Evolutionary conservation across 2,797 vertebrate species (phyloP).

Genomic region (Melanotaenia parkinsoni): DNA sequence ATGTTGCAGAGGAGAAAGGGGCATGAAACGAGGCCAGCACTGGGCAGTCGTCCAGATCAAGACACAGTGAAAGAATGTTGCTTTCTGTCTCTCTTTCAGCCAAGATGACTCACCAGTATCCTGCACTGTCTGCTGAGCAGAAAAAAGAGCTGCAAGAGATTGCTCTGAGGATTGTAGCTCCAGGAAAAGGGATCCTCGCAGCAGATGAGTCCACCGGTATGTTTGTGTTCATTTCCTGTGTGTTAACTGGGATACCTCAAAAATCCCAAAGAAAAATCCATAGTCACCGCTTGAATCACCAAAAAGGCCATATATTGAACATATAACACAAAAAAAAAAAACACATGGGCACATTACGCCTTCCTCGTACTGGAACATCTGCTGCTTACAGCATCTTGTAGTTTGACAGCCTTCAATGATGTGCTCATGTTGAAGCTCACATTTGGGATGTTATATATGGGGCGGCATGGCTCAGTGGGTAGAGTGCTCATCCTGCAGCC

Average conservation of each 20-base stretch:
- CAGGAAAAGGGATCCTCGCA: slow-evolving; percentile 85
- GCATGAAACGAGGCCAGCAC: slow-evolving; percentile 20
- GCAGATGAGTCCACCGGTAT: slow-evolving; percentile 86
- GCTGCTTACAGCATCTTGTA: not conserved
- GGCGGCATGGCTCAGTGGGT: too few relatives aligned
- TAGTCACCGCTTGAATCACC: not conserved
- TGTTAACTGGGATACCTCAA: not conserved
- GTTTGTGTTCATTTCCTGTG: slow-evolving; percentile 1
- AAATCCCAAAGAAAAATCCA: not conserved
- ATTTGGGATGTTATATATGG: too few relatives aligned
- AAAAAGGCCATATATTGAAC: not conserved
- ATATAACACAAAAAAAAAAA: not conserved
- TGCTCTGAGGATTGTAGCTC: slow-evolving; percentile 81
- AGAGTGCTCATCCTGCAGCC: too few relatives aligned
- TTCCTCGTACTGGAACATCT: not conserved
- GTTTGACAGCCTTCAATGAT: not conserved
- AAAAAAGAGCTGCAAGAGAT: slow-evolving; percentile 88
- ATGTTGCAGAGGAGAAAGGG: slow-evolving; percentile 27
- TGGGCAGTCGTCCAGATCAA: slow-evolving; percentile 31
- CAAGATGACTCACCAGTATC: slow-evolving; percentile 85
- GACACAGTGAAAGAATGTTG: slow-evolving; percentile 25
- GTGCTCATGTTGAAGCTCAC: not conserved
- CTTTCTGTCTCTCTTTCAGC: slow-evolving; percentile 47
- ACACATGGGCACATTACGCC: not conserved
- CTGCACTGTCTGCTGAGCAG: slow-evolving; percentile 89